Evolutionary conservation across 2,888 invertebrate genomes (phyloP), one percentile per base, ranked within the genome.

Genomic region (Ormyrus pomaceus): DNA sequence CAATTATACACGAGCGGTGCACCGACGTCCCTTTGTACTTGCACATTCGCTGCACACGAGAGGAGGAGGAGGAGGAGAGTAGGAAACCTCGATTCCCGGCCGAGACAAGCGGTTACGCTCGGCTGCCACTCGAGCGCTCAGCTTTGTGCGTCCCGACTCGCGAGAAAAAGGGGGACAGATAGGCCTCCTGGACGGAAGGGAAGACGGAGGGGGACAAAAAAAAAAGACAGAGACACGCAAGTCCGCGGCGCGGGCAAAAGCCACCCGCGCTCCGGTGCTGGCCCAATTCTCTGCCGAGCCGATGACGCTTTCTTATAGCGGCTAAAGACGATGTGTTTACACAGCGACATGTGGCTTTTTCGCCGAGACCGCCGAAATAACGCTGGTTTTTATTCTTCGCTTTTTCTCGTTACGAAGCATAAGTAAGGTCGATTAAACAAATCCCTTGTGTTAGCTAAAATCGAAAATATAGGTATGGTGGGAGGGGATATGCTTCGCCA

Each of bases 31-130:
- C 34, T 66, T 50, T 13, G 34, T 13, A 34, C n/a, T 6, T n/a
- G 46, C 13, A 51, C 58, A 19, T 45, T 13, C 50, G 45, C 45
- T 51, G 34, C 46, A 7, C 45, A 19, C 8, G 34, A 61, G 8
- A 61, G 19, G 34, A 19, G 11, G 61, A 34, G 11, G 46, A 11
- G 34, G 59, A 6, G 10, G 45, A 73, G 48, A 51, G 58, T 19
- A 71, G n/a, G 59, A 79, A 75, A 79, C 69, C 66, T 61, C 73
- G 78, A 78, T 78, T 68, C 50, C 45, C 70, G 48, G 51, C 19
- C 56, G 46, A 78, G 78, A 78, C 78, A 78, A 78, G 68, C 69
- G 34, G 82, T 86, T 84, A 83, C 85, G 85, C 84, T 87, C 84
- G 80, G 86, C 82, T 86, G 85, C 83, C 34, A 73, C 83, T 77